These are phyloP conservation scores for Ophthalmolycus amberensis DNA, from an alignment of 2,113 vertebrate genomes.

Conservation along the genomic window DNA sequence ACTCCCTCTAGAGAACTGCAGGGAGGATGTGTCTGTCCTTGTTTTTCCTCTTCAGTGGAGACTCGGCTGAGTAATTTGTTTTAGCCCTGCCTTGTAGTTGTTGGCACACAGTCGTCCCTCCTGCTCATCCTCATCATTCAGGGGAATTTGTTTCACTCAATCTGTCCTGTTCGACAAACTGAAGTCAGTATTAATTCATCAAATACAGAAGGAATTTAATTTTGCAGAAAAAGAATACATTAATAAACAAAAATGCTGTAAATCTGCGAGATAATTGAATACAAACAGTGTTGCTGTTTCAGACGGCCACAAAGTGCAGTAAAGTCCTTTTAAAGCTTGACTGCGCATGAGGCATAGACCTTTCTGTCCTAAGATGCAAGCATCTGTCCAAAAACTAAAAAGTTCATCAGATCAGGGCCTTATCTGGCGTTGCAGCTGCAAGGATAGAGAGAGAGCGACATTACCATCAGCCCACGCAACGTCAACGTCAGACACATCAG, in stretches of 20 bases:
- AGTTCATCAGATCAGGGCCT: constrained; percentile 37
- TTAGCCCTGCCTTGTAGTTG: constrained; percentile 9
- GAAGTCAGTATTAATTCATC: neutral
- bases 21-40: constrained; percentile 36
- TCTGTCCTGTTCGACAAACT: neutral
- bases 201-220: neutral
- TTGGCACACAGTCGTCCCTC: neutral
- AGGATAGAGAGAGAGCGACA: neutral
- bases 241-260: neutral
- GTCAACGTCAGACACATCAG: constrained; percentile 42
- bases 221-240: neutral
- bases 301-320: neutral
- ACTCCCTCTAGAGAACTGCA: constrained; percentile 28
- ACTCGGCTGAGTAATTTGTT: constrained; percentile 23
- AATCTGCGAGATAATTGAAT: neutral
- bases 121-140: neutral
- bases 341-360: neutral
- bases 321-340: constrained; percentile 15
- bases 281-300: neutral
- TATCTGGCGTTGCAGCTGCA: constrained; percentile 30
- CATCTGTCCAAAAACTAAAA: constrained; percentile 49
- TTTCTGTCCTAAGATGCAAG: constrained; percentile 38
- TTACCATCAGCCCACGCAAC: constrained; percentile 46
- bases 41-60: constrained; percentile 53
- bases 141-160: constrained; percentile 14